These are phyloP conservation scores for Cryptoprocta ferox DNA, from an alignment of 2,797 vertebrate species.

Conservation along the genomic window DNA sequence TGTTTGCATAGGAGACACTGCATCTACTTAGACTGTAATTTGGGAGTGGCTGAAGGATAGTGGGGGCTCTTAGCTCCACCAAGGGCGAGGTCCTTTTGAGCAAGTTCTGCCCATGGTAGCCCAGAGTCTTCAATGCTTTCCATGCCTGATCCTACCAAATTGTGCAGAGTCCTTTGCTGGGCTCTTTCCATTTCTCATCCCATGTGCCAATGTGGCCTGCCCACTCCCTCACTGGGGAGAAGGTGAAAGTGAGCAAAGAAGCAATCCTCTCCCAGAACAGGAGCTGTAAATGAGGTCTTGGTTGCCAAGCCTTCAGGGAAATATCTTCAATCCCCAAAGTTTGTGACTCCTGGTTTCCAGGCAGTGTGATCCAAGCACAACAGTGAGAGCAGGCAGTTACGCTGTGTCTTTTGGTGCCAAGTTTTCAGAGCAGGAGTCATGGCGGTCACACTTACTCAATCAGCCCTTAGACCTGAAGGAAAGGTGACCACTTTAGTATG, in stretches of 20 bases:
- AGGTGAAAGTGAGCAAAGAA: background rate
- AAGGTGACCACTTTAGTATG: background rate
- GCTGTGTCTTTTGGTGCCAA: background rate
- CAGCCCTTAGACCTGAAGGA: background rate
- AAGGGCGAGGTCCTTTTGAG: background rate
- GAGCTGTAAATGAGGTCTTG: background rate
- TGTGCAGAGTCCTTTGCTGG: background rate
- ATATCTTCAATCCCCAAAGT: conserved; percentile 9
- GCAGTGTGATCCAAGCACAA: background rate
- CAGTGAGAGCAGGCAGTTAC: background rate
- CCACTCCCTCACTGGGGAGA: background rate
- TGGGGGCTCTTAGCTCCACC: background rate
- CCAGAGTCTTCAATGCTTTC: background rate
- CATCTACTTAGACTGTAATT: background rate
- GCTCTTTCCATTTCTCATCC: background rate
- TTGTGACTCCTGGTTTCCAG: background rate
- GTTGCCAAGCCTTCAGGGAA: conserved; percentile 37
- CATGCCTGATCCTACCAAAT: background rate
- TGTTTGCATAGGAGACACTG: background rate
- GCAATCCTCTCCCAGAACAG: background rate
- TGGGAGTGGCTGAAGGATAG: background rate
- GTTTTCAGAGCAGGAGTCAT: background rate
- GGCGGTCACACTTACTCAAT: background rate
- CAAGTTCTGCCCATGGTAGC: background rate
- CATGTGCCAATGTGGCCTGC: background rate